Evolutionary conservation across 2,113 vertebrate genomes (phyloP).

Genomic region (Psittacus erithacus): DNA sequence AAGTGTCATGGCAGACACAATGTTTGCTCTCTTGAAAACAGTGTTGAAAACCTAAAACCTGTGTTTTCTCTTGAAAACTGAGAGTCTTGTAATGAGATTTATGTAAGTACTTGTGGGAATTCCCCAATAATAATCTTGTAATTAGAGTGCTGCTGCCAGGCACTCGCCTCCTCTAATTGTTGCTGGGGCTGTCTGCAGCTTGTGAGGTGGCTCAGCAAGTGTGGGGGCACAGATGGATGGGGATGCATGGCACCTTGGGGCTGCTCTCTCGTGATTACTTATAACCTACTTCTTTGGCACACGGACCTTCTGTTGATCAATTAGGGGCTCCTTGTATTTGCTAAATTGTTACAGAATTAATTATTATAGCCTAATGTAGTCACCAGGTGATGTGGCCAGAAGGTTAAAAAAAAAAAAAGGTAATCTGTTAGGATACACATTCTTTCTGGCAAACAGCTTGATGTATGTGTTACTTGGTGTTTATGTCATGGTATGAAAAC

Average conservation of each 20-base stretch:
- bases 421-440: not conserved
- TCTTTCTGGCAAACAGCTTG: not conserved
- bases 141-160: not conserved
- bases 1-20: not conserved
- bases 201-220: rapidly evolving
- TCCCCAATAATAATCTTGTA: not conserved
- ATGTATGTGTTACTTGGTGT: not conserved
- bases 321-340: not conserved
- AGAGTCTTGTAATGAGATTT: not conserved
- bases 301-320: not conserved
- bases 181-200: not conserved
- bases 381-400: not conserved
- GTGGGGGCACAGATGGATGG: not conserved
- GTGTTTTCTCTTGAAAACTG: not conserved
- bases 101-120: not conserved
- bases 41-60: not conserved
- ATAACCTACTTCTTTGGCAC: not conserved
- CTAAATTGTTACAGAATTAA: not conserved
- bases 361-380: not conserved
- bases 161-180: not conserved
- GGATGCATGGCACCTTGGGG: not conserved
- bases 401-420: not conserved
- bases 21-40: not conserved
- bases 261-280: rapidly evolving
- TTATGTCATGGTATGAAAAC: not conserved